These are phyloP conservation scores for Actinostola sp. DNA, from an alignment of 92 coral and sea anemone genomes.

Conservation along the genomic window DNA sequence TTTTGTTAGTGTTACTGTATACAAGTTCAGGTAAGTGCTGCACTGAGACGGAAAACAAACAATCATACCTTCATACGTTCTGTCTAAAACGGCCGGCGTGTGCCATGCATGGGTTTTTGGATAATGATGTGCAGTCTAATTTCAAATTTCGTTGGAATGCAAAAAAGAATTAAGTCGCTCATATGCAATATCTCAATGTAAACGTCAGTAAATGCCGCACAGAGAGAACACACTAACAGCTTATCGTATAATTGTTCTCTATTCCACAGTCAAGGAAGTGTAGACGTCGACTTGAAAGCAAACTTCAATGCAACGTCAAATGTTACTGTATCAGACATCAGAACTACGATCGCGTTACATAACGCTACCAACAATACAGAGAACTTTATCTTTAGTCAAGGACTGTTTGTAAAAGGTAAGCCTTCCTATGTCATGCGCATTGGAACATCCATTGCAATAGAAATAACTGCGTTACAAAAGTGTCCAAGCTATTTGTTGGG, in stretches of 20 bases:
- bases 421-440: background rate
- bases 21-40: slow-evolving; percentile 14
- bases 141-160: no score
- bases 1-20: background rate
- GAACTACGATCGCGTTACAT: slow-evolving; percentile 17
- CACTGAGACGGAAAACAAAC: background rate
- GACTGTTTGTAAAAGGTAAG: slow-evolving; percentile 46
- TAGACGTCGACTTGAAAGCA: slow-evolving; percentile 52
- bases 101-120: no score
- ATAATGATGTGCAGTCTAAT: no score
- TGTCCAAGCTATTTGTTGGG: background rate
- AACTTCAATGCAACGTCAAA: slow-evolving; percentile 49
- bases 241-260: no score
- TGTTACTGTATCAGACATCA: slow-evolving; percentile 37
- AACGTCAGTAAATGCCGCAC: no score
- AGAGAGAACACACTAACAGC: no score
- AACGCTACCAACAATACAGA: slow-evolving; percentile 50
- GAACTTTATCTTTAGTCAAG: slow-evolving; percentile 33
- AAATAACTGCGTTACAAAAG: background rate
- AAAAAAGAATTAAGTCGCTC: no score
- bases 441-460: background rate
- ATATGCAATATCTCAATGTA: no score
- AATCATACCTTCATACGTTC: background rate
- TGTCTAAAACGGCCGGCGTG: no score
- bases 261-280: slow-evolving; percentile 68